Conservation (phyloP, 2,888 invertebrate species). For the Drosophila nigricruria region DNA sequence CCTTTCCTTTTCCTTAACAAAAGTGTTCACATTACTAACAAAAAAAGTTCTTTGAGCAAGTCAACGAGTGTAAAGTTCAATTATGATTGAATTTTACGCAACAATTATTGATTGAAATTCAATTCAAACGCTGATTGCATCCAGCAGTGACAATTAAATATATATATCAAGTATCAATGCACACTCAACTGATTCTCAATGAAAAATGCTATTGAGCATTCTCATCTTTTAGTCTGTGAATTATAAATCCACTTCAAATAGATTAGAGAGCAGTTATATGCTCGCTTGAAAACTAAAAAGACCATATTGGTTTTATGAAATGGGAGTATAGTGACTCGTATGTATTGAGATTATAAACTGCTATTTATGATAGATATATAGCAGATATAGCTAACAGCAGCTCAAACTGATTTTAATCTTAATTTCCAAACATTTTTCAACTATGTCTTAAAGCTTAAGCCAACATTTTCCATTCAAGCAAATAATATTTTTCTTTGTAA, state of each 20-base stretch:
- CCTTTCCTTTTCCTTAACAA: neutral
- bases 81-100: conserved; percentile 1
- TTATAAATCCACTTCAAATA: neutral
- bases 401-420: no score
- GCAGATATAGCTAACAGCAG: no score
- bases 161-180: conserved; percentile 2
- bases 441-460: no score
- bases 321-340: no score
- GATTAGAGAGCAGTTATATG: neutral
- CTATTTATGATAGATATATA: no score
- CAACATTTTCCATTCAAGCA: no score
- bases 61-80: neutral
- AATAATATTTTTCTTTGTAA: no score
- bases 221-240: neutral
- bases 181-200: conserved; percentile 1
- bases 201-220: neutral
- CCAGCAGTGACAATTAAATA: neutral
- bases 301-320: neutral
- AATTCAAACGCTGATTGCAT: neutral
- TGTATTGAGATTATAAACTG: neutral
- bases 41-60: neutral
- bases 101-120: conserved; percentile 1
- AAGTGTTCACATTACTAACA: neutral
- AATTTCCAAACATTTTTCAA: no score
- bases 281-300: neutral